Evolutionary conservation across 37 sponge, comb jelly and placozoan genomes (phyloP).

Genomic region (Diacarnus erythraeanus): DNA sequence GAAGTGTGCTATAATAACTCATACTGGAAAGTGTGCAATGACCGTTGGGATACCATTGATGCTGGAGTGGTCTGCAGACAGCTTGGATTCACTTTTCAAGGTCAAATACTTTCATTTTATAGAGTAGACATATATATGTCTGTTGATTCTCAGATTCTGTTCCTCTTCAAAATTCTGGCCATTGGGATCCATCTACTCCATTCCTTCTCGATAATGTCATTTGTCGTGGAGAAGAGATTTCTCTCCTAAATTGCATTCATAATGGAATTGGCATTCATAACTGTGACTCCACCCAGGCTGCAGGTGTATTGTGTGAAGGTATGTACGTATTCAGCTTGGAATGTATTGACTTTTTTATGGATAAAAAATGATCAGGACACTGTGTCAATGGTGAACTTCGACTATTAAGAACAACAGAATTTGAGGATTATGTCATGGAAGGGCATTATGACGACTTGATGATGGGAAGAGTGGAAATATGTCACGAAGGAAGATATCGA

Average conservation of each 20-base stretch:
- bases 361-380: no score
- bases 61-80: slow-evolving; percentile 27
- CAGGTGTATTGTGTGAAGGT: slow-evolving; percentile 35
- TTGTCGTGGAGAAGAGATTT: slow-evolving; percentile 9
- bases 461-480: neutral
- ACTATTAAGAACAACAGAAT: neutral
- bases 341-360: neutral
- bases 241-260: slow-evolving; percentile 16
- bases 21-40: slow-evolving; percentile 32
- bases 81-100: slow-evolving; percentile 18
- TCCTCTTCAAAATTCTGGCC: neutral
- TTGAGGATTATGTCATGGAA: neutral
- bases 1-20: slow-evolving; percentile 30
- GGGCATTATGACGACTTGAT: neutral
- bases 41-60: slow-evolving; percentile 30
- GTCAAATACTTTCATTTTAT: slow-evolving; percentile 5
- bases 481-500: neutral
- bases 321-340: neutral
- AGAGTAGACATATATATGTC: neutral
- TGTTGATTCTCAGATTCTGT: slow-evolving; percentile 8
- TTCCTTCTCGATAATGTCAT: slow-evolving; percentile 23
- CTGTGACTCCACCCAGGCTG: slow-evolving; percentile 20
- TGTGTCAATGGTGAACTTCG: slow-evolving; percentile 5
- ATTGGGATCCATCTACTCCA: neutral
- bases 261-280: slow-evolving; percentile 18